phyloP scores from a whole-genome alignment of 2,888 invertebrate species.

The Drosophila putrida region DNA sequence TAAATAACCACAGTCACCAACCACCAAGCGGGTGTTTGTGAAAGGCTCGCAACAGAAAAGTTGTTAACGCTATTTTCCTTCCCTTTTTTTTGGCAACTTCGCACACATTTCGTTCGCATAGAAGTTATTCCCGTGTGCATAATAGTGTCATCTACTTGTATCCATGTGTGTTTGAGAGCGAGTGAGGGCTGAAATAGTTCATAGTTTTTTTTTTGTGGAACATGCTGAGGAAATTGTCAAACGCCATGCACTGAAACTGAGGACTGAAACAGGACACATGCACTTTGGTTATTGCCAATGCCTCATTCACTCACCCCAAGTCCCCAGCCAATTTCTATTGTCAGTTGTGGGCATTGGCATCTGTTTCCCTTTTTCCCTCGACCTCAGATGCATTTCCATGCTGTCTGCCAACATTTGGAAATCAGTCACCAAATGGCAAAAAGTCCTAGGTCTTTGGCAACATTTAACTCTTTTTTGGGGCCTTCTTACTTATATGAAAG shows the following conservation, averaged over 20 bases:
- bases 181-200: slow-evolving; percentile 43
- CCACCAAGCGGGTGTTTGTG: slow-evolving; percentile 7
- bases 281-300: slow-evolving; percentile 75
- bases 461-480: slow-evolving; percentile 56
- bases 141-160: slow-evolving; percentile 48
- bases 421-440: slow-evolving; percentile 68
- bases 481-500: no score
- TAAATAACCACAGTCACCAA: slow-evolving; percentile 73
- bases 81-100: slow-evolving; percentile 64
- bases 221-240: slow-evolving; percentile 70
- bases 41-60: slow-evolving; percentile 60
- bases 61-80: slow-evolving; percentile 70
- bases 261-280: slow-evolving; percentile 34
- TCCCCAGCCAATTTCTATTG: slow-evolving; percentile 77
- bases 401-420: slow-evolving; percentile 50
- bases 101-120: slow-evolving; percentile 26
- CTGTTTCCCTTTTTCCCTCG: slow-evolving; percentile 11
- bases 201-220: slow-evolving; percentile 51
- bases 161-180: slow-evolving; percentile 9
- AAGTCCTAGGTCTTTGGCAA: slow-evolving; percentile 25
- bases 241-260: slow-evolving; percentile 32
- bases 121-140: slow-evolving; percentile 73
- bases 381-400: slow-evolving; percentile 41
- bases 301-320: slow-evolving; percentile 28
- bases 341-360: slow-evolving; percentile 56